A percentile compares a stretch with the other conserved stretches of the same genome.
These are phyloP conservation scores for Agriopis leucophaearia DNA, from an alignment of 2,888 invertebrate species.

Conservation along the genomic window DNA sequence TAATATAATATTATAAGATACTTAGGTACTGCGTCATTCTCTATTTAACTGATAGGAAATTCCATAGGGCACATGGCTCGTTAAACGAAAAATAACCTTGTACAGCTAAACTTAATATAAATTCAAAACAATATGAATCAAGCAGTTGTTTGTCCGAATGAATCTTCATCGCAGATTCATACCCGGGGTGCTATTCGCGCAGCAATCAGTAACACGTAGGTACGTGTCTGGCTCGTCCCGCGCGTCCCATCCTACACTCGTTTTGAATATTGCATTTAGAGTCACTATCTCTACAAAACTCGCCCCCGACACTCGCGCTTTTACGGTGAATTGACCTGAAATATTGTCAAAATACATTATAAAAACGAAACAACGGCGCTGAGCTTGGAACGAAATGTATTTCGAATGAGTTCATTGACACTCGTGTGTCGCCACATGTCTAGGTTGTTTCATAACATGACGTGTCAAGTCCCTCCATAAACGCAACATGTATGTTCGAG, in stretches of 20 bases:
- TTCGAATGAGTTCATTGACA: slow-evolving; percentile 25
- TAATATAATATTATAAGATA: too few relatives aligned
- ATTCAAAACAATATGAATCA: slow-evolving; percentile 45
- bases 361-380: slow-evolving; percentile 25
- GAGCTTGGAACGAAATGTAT: slow-evolving; percentile 24
- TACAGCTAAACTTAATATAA: slow-evolving; percentile 20
- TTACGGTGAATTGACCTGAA: slow-evolving; percentile 44
- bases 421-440: slow-evolving; percentile 4
- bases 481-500: not conserved
- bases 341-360: slow-evolving; percentile 40
- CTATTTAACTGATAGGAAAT: too few relatives aligned
- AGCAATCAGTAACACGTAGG: slow-evolving; percentile 77
- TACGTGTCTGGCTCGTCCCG: slow-evolving; percentile 67
- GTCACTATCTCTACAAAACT: slow-evolving; percentile 53
- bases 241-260: slow-evolving; percentile 69
- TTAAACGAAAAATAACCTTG: not conserved
- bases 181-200: slow-evolving; percentile 67
- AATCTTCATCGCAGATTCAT: slow-evolving; percentile 68
- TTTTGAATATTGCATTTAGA: slow-evolving; percentile 82
- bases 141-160: slow-evolving; percentile 52
- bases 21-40: too few relatives aligned
- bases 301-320: slow-evolving; percentile 44
- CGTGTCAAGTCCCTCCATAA: not conserved
- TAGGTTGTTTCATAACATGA: not conserved
- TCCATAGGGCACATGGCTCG: too few relatives aligned